Base-by-base conservation (phyloP, 2,113 vertebrate species). In the Meles meles region DNA sequence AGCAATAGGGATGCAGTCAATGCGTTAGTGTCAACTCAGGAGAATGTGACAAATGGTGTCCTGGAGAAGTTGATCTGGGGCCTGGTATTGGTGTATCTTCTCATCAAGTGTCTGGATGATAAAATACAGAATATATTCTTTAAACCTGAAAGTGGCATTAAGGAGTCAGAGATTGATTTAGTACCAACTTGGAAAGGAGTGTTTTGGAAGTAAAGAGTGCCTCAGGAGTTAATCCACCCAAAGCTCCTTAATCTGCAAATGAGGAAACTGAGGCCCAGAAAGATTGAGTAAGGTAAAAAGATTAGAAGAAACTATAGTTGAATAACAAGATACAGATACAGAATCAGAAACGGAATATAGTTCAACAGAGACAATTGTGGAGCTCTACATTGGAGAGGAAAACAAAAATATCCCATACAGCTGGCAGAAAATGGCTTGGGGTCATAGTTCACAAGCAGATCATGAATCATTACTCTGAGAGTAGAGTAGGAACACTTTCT, bases 91-190 rank as follows among this genome's bases (percentile, higher is more conserved):
- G 37, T 65, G 27, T 95, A 9, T 61, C n/a, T 90, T 90, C 63
- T 79, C n/a, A 74, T 74, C 29, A 61, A 55, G 10, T 67, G 25
- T 84, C 82, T 49, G 31, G 39, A 67, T 84, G 57, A 76, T 96
- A 93, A 97, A 96, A 77, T 72, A 39, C 29, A 87, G 47, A 90
- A 23, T 1, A 63, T n/a, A n/a, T 29, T 86, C n/a, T 95, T 82
- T 37, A 83, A 72, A 83, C 34, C 57, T 77, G 42, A 80, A 85
- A 84, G 8, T 37, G n/a, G 31, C 29, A 81, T 39, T 59, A 74
- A 94, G 25, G 76, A 86, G 27, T 6, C 42, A n/a, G 87, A 97
- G 61, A 47, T 0, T 44, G 23, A 96, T 80, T 90, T 34, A 65
- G 7, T 81, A 27, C 13, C 49, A 42, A 55, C 1, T 88, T 39